Percentiles rank a stretch among this genome's conserved stretches.
phyloP scores from a whole-genome alignment of 2,113 vertebrate species.

The Penelope pileata region DNA sequence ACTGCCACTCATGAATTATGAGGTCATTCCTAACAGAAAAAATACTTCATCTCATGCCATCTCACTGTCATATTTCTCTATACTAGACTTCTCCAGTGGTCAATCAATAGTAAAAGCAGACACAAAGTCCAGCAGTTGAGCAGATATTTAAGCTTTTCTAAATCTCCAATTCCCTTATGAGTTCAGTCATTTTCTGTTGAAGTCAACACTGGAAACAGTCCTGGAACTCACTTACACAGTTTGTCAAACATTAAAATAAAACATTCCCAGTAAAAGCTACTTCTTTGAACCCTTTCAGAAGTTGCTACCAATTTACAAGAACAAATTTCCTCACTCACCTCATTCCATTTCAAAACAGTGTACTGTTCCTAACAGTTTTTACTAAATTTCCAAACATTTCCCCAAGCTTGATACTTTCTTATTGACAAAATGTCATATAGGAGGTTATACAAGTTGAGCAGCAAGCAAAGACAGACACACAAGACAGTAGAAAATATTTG shows the following conservation, averaged over 20 bases:
- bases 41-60: neutral
- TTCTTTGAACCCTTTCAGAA: neutral
- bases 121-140: neutral
- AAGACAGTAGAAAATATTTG: neutral
- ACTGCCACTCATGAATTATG: neutral
- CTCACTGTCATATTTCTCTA: slow-evolving; percentile 19
- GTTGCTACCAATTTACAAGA: neutral
- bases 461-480: neutral
- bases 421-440: neutral
- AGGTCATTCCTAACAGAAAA: slow-evolving; percentile 20
- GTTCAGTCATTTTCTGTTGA: neutral
- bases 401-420: neutral
- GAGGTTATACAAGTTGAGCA: neutral
- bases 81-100: neutral
- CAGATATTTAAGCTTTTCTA: neutral
- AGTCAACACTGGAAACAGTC: neutral
- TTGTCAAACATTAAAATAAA: neutral
- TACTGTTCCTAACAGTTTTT: neutral
- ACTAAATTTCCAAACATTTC: neutral
- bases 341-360: neutral
- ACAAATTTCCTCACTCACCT: accelerated
- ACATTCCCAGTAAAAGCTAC: neutral
- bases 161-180: neutral
- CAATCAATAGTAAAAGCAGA: slow-evolving; percentile 27
- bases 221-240: neutral